Conservation (phyloP, 1,140 invertebrate species). For the Cardiocondyla obscurior region DNA sequence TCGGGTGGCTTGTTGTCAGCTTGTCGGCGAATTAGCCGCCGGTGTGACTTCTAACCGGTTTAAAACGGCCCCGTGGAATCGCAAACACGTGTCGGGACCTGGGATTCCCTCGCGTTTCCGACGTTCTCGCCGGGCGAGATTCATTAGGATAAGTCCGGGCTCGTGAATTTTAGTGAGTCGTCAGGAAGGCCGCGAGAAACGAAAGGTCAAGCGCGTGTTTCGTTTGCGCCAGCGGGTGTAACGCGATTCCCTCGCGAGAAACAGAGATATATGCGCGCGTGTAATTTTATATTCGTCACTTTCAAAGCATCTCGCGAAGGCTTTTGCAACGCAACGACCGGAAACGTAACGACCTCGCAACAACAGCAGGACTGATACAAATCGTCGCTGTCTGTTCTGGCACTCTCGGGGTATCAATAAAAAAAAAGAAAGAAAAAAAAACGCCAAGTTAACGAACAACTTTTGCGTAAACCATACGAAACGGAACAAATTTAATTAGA, state of each 20-base stretch:
- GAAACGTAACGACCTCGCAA: constrained; percentile 11
- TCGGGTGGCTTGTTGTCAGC: constrained; percentile 2
- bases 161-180: background rate
- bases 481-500: background rate
- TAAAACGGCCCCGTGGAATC: constrained; percentile 17
- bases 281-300: constrained; percentile 47
- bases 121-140: background rate
- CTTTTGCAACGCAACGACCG: background rate
- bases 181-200: background rate
- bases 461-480: too few species aligned
- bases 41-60: constrained; percentile 36
- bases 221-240: background rate
- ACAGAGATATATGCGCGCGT: background rate
- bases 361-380: background rate
- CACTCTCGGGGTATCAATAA: too few species aligned
- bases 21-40: constrained; percentile 17
- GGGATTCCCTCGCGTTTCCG: background rate
- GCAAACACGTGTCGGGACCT: constrained; percentile 36
- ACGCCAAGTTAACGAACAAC: too few species aligned
- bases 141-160: background rate
- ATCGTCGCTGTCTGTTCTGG: background rate
- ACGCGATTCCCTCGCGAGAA: constrained; percentile 10
- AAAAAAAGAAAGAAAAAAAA: too few species aligned
- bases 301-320: background rate
- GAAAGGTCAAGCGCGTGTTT: background rate